Evolutionary conservation across 2,888 invertebrate genomes (phyloP).

Genomic region (Meghimatium bilineatum): DNA sequence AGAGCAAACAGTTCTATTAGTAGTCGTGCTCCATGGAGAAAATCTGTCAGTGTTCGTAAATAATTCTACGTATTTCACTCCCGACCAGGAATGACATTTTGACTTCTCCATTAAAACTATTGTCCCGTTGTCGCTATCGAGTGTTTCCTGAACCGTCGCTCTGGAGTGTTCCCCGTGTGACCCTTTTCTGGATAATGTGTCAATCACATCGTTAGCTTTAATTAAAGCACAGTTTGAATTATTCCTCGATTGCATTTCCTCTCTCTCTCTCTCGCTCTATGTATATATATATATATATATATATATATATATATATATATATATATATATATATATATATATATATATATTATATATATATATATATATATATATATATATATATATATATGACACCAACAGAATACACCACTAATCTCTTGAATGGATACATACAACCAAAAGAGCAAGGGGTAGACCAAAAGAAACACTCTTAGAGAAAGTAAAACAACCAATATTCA

Average conservation of each 20-base stretch:
- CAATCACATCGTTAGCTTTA: background rate
- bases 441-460: too few species aligned
- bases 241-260: background rate
- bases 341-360: too few species aligned
- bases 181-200: too few species aligned
- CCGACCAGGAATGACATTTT: constrained; percentile 2
- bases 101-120: constrained; percentile 20
- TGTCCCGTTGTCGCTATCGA: background rate
- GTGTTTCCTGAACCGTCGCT: background rate
- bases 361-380: too few species aligned
- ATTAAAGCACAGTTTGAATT: background rate
- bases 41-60: background rate
- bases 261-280: background rate
- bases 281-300: background rate
- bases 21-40: background rate
- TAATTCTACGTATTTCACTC: background rate
- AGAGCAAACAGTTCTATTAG: too few species aligned
- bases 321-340: too few species aligned
- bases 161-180: background rate
- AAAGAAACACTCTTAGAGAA: too few species aligned
- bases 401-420: too few species aligned
- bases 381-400: too few species aligned
- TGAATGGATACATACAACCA: too few species aligned
- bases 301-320: too few species aligned
- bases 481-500: too few species aligned